Percentiles rank a stretch among this genome's conserved stretches.
phyloP scores from a whole-genome alignment of 2,888 invertebrate species.

The Callyntrura sp. region DNA sequence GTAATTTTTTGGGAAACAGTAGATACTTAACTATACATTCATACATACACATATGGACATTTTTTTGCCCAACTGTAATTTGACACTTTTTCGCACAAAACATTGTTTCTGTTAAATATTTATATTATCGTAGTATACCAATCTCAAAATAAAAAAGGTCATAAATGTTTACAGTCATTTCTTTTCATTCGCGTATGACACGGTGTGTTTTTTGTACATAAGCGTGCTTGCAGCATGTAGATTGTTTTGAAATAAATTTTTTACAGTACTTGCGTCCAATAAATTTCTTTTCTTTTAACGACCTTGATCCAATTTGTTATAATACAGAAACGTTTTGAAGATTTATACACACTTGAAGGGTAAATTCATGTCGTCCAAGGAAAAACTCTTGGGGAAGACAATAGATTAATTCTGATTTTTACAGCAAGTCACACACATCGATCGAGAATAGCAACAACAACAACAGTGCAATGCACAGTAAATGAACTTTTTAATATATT shows the following conservation, averaged over 20 bases:
- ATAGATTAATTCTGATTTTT: conserved; percentile 52
- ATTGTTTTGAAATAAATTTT: neutral
- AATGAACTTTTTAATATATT: too few relatives aligned
- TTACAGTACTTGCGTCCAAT: conserved; percentile 43
- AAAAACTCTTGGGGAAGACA: conserved; percentile 56
- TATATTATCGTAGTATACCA: neutral
- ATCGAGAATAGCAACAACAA: too few relatives aligned
- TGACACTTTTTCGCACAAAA: too few relatives aligned
- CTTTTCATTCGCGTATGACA: conserved; percentile 36
- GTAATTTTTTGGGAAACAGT: neutral
- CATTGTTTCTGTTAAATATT: too few relatives aligned
- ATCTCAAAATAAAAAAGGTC: conserved; percentile 5
- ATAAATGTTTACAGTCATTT: conserved; percentile 24
- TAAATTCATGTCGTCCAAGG: conserved; percentile 6
- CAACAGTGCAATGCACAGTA: too few relatives aligned
- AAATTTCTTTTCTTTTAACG: conserved; percentile 25
- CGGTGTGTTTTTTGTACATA: conserved; percentile 38
- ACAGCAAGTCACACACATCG: too few relatives aligned
- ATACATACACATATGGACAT: neutral
- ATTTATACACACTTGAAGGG: conserved; percentile 27
- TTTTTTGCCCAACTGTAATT: neutral
- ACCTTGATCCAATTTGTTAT: neutral
- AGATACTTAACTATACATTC: too few relatives aligned
- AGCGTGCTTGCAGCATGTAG: conserved; percentile 42
- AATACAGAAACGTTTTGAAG: too few relatives aligned